A percentile compares a stretch with the other conserved stretches of the same genome.
phyloP scores from a whole-genome alignment of 2,888 invertebrate species.

The Leptopilina myrica region DNA sequence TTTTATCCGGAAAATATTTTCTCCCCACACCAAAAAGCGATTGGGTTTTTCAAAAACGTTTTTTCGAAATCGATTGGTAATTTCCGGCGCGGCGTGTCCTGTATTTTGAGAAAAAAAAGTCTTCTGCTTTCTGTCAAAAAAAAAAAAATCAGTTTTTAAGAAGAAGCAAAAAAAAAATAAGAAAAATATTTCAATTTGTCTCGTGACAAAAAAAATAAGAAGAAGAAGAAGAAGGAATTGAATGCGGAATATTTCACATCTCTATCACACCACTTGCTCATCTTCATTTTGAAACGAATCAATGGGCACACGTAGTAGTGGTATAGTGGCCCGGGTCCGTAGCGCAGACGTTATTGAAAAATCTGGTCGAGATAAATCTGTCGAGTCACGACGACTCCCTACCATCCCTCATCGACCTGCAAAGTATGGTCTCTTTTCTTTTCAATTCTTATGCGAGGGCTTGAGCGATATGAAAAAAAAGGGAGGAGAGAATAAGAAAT shows the following conservation, averaged over 20 bases:
- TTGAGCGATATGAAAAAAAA: not conserved
- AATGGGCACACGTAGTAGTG: conserved; percentile 32
- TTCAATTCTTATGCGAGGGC: conserved; percentile 9
- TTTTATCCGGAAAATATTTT: no score
- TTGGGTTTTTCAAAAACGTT: no score
- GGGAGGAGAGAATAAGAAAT: not conserved
- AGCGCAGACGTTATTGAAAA: conserved; percentile 35
- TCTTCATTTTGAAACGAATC: conserved; percentile 20
- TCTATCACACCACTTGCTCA: conserved; percentile 31
- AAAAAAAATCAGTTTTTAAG: no score
- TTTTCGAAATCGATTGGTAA: no score
- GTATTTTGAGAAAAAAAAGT: no score
- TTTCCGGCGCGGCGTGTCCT: no score
- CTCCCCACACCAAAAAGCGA: no score
- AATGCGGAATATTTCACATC: conserved; percentile 29
- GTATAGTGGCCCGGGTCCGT: conserved; percentile 4
- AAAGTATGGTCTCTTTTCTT: conserved; percentile 16
- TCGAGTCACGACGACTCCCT: conserved; percentile 19
- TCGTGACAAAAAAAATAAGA: not conserved
- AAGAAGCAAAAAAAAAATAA: no score
- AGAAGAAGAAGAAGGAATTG: not conserved
- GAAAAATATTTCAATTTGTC: no score
- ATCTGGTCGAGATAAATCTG: conserved; percentile 27
- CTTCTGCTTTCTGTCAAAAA: no score
- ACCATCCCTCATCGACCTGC: not conserved